Evolutionary conservation across 2,797 vertebrate genomes (phyloP).

Genomic region (Calcarius lapponicus): DNA sequence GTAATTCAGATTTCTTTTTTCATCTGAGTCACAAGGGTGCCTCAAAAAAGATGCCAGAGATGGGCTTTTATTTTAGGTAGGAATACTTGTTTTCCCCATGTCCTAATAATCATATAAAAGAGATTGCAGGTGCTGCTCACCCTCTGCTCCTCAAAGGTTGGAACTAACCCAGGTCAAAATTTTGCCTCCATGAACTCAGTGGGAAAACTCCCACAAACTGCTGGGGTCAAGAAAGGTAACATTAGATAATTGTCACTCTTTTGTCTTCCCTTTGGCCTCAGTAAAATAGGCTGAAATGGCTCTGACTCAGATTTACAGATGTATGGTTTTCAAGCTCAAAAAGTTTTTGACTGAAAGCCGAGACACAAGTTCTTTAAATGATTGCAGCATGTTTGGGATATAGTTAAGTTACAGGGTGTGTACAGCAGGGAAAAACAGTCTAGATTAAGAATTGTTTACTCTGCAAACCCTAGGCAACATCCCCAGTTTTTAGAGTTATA

Average conservation of each 20-base stretch:
- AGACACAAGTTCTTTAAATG: neutral
- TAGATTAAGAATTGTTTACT: conserved; percentile 17
- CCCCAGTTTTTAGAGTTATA: neutral
- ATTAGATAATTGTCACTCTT: neutral
- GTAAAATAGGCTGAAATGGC: neutral
- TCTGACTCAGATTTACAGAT: neutral
- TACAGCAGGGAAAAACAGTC: neutral
- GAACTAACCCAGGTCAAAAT: neutral
- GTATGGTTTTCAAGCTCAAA: neutral
- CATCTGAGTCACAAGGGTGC: neutral
- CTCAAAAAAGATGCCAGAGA: neutral
- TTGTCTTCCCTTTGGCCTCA: neutral
- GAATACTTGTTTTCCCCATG: neutral
- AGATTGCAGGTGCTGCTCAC: neutral
- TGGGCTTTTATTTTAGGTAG: neutral
- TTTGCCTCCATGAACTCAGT: neutral
- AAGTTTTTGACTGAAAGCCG: neutral
- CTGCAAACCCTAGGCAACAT: neutral
- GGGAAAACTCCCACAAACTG: neutral
- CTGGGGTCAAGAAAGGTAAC: neutral
- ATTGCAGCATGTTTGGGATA: neutral
- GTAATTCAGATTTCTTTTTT: neutral
- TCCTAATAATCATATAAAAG: neutral
- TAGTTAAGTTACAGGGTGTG: conserved; percentile 13
- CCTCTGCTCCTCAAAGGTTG: neutral